Conservation (phyloP, 2,113 vertebrate species). For the Spilogale gracilis region DNA sequence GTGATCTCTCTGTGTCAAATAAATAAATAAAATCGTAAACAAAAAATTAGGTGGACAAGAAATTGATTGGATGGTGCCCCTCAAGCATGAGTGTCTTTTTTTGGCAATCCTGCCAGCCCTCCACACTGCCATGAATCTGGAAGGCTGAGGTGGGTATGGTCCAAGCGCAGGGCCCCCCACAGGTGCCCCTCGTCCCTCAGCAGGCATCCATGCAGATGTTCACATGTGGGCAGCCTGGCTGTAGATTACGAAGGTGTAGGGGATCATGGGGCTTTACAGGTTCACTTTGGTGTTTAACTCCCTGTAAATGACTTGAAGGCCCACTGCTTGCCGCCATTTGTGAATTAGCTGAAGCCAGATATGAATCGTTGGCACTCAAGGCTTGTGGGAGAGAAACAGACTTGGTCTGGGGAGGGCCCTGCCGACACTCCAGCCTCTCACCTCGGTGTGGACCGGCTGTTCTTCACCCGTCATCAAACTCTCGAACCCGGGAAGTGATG, state of each 20-base stretch:
- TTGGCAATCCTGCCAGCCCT: not conserved
- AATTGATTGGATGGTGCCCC: not conserved
- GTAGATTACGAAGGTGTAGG: not conserved
- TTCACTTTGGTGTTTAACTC: not conserved
- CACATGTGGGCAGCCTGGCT: not conserved
- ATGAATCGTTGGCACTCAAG: not conserved
- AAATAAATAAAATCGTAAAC: too few relatives aligned
- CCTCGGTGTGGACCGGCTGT: not conserved
- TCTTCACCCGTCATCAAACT: not conserved
- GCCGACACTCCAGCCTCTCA: not conserved
- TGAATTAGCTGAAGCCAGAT: not conserved
- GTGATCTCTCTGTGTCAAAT: too few relatives aligned
- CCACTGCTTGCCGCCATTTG: not conserved
- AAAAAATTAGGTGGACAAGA: not conserved
- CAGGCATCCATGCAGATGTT: not conserved
- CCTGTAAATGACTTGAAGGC: not conserved
- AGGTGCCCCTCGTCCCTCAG: not conserved
- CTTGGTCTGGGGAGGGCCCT: too few relatives aligned
- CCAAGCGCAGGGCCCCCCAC: not conserved
- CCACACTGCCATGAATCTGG: not conserved
- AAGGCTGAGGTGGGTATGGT: not conserved
- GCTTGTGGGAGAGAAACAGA: not conserved
- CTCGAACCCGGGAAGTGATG: not conserved
- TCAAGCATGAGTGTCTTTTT: not conserved
- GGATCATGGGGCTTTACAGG: not conserved